These are phyloP conservation scores for Grantiella picta DNA, from an alignment of 2,113 vertebrate species.

Conservation along the genomic window DNA sequence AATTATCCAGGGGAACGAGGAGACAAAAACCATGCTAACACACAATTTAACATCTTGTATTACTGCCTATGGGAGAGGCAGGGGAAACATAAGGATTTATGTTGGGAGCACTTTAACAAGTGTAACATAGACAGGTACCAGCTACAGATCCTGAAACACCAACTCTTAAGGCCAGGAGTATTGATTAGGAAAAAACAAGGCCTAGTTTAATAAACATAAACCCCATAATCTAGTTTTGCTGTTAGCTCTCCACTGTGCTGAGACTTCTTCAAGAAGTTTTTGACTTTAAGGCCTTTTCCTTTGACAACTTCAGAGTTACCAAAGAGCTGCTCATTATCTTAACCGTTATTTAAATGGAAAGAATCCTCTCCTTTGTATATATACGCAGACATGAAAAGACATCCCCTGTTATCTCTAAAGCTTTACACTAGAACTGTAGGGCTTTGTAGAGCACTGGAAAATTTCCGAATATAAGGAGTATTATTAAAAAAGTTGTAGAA, in stretches of 20 bases:
- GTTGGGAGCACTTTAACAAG: background rate
- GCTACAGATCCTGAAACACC: background rate
- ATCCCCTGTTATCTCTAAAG: background rate
- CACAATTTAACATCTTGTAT: background rate
- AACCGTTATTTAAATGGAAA: background rate
- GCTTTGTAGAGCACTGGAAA: background rate
- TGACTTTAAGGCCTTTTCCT: background rate
- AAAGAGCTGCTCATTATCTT: background rate
- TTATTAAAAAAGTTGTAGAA: background rate
- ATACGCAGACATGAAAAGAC: background rate
- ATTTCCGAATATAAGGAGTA: background rate
- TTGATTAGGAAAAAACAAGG: background rate
- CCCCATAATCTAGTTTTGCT: background rate
- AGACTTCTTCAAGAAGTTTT: background rate
- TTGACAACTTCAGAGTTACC: background rate
- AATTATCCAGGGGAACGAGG: background rate
- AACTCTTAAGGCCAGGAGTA: background rate
- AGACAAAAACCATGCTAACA: background rate
- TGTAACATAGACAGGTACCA: background rate
- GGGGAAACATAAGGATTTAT: background rate
- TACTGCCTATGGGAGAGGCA: background rate
- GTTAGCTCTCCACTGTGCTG: background rate
- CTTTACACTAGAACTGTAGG: background rate
- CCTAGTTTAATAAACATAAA: background rate
- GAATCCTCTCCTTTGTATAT: background rate